phyloP scores from a whole-genome alignment of 2,888 invertebrate species.

The Trilocha varians region DNA sequence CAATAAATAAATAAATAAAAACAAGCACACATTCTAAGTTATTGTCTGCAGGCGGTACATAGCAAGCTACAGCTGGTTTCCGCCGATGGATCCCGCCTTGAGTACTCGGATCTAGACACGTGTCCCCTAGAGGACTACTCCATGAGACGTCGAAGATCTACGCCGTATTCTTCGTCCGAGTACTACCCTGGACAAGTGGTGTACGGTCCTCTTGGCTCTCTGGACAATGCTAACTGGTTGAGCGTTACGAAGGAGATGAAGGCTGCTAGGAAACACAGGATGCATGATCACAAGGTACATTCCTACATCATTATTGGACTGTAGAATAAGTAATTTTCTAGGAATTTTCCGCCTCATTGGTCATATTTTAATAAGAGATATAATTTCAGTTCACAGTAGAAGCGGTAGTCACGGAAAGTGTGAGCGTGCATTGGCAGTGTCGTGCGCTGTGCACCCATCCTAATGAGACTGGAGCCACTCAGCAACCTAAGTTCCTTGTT shows the following conservation, averaged over 20 bases:
- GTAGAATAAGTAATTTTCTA: no score
- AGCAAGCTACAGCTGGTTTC: conserved; percentile 78
- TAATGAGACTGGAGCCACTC: conserved; percentile 70
- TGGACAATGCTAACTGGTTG: conserved; percentile 88
- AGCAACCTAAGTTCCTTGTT: conserved; percentile 76
- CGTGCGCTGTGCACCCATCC: conserved; percentile 77
- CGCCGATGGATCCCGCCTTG: conserved; percentile 76
- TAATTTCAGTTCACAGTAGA: conserved; percentile 82
- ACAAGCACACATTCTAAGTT: not conserved
- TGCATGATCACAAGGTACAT: conserved; percentile 73
- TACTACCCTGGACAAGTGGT: conserved; percentile 74
- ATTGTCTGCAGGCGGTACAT: conserved; percentile 66
- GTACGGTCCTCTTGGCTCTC: conserved; percentile 79
- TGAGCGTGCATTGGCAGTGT: conserved; percentile 92
- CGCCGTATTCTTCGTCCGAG: conserved; percentile 61
- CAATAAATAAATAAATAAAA: no score
- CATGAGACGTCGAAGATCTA: conserved; percentile 75
- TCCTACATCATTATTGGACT: no score
- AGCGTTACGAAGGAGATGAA: conserved; percentile 84
- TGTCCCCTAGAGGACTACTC: conserved; percentile 81
- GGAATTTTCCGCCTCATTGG: no score
- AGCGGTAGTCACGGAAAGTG: conserved; percentile 83
- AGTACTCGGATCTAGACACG: conserved; percentile 78
- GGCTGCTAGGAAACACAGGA: conserved; percentile 72
- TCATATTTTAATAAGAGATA: not conserved